Base-by-base conservation (phyloP, 53 echinoderm and acorn worm genomes). In the Henricia sp. region DNA sequence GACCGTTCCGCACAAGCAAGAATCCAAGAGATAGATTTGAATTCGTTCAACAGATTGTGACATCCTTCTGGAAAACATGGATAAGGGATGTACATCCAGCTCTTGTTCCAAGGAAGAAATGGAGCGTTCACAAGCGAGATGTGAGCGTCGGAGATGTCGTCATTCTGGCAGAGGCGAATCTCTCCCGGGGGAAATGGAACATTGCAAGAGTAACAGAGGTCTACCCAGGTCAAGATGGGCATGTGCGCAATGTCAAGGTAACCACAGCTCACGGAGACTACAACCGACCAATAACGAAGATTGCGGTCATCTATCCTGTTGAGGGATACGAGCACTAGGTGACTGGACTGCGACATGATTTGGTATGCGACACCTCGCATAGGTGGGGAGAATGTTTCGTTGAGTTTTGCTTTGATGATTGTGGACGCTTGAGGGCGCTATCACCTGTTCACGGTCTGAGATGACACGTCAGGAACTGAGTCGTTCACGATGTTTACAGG, bases 31-130 rank as follows among this genome's bases (percentile, higher is more conserved):
- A 72, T 4, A 28, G 74, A 28, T 51, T 52, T 21, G 74, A 74
- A 53, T 74, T 53, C 21, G 74, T 74, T 4, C 74, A 74, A 21
- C 52, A 53, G 52, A 30, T 74, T 30, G 74, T 74, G 28, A 53
- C 52, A 32, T 21, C 74, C 52, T 74, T 74, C 38, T 74, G 74
- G 74, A 74, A 74, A 52, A 54, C 53, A 14, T 74, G 74, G 74
- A 74, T 52, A 17, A 74, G 74, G 53, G 74, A 74, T 28, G 74
- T 74, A 10, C 39, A 50, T 17, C 78, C 77, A 50, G 48, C 60
- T 29, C 78, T 77, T 12, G 78, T 77, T 57, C 78, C 58, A 59
- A 48, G 78, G 56, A 59, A 59, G 78, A 77, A 77, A 35, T 56
- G 78, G 78, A 34, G 58, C 64, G 38, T 77, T 24, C 50, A 72